A percentile compares a stretch with the other conserved stretches of the same genome.
phyloP scores from a whole-genome alignment of 2,888 invertebrate species.

The Physocephala rufipes region DNA sequence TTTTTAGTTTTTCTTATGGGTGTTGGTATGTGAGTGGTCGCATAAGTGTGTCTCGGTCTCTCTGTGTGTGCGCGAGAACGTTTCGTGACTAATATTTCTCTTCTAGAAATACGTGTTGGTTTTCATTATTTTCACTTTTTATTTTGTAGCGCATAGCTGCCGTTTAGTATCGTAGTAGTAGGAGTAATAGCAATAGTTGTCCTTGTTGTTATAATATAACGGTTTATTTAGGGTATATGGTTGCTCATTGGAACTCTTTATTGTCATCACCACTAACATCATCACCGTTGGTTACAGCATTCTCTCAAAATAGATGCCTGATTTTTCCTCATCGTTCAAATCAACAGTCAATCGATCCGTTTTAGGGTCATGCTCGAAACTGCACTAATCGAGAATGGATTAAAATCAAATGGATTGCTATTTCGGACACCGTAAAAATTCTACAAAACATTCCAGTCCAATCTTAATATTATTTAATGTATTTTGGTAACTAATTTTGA shows the following conservation, averaged over 20 bases:
- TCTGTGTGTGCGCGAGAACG: not conserved
- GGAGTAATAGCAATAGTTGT: not conserved
- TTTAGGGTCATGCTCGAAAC: conserved; percentile 8
- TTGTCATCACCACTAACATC: no score
- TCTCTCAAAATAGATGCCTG: not conserved
- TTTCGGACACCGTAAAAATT: no score
- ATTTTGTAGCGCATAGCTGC: not conserved
- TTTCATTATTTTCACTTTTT: conserved; percentile 8
- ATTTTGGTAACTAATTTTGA: no score
- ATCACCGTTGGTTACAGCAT: conserved; percentile 13
- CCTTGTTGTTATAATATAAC: not conserved
- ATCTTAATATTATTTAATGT: no score
- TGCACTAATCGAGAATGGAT: conserved; percentile 25
- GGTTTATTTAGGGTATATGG: conserved; percentile 16
- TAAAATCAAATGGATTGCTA: conserved; percentile 10
- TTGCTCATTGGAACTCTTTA: no score
- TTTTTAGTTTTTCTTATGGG: no score
- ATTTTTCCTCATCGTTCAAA: no score
- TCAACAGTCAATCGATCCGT: conserved; percentile 7
- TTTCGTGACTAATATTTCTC: conserved; percentile 24
- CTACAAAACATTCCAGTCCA: no score
- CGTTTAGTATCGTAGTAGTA: conserved; percentile 1
- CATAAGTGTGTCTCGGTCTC: no score
- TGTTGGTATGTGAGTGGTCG: no score
- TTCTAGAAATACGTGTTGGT: conserved; percentile 8